These are phyloP conservation scores for Agrotis segetum DNA, from an alignment of 2,888 invertebrate species.

Conservation along the genomic window DNA sequence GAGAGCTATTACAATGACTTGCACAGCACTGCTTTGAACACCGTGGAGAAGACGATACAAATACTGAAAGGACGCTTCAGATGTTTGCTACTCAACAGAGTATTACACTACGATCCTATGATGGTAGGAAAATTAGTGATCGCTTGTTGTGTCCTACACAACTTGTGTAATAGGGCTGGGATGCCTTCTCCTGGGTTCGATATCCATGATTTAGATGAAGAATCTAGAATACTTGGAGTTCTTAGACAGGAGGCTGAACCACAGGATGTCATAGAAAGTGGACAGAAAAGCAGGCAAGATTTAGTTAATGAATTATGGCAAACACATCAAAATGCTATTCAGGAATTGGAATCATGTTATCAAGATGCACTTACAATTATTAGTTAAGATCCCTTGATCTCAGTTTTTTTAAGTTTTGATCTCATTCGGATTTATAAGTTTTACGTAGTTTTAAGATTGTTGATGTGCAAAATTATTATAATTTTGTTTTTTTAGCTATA, in stretches of 20 bases:
- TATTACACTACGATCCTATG: constrained; percentile 3
- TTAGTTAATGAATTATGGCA: background rate
- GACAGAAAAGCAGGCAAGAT: background rate
- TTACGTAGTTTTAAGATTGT: too few relatives aligned
- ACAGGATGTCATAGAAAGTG: background rate
- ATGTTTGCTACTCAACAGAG: constrained; percentile 15
- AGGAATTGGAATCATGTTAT: too few relatives aligned
- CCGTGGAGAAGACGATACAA: constrained; percentile 13
- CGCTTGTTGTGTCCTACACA: constrained; percentile 2
- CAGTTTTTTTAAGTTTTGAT: too few relatives aligned
- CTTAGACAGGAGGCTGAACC: background rate
- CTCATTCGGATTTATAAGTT: too few relatives aligned
- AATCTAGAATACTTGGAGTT: background rate
- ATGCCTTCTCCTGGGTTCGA: background rate
- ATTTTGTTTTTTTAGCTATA: too few relatives aligned
- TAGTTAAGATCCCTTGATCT: too few relatives aligned
- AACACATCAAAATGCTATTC: background rate
- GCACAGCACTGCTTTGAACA: constrained; percentile 19
- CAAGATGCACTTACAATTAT: too few relatives aligned
- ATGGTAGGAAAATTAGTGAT: constrained; percentile 3
- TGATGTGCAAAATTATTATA: too few relatives aligned
- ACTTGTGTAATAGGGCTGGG: background rate
- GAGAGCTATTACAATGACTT: constrained; percentile 10
- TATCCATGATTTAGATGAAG: constrained; percentile 1
- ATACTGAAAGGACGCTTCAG: constrained; percentile 21